Base-by-base conservation (phyloP, 2,888 invertebrate genomes). In the Eupithecia centaureata region DNA sequence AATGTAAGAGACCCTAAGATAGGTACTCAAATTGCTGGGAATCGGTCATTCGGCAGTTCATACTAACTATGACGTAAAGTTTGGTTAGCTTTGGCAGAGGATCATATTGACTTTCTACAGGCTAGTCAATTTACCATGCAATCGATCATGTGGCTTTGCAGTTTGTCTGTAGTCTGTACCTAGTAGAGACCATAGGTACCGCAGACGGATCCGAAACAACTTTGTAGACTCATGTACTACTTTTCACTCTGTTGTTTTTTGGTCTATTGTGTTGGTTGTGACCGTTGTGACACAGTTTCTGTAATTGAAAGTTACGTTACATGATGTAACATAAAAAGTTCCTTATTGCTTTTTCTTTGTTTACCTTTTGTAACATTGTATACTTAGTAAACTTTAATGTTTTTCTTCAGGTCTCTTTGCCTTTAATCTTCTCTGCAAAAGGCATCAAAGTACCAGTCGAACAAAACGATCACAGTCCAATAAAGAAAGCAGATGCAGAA, bases 381-480 rank as follows among this genome's bases (percentile, higher is more conserved):
- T n/a, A n/a, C n/a, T n/a, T 38, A 13, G 56, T 47, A 13, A 58
- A 30, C 33, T 52, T 22, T 51, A n/a, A n/a, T n/a, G 12, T 47
- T 54, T 72, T 63, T 67, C 89, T 92, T 69, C 87, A 93, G 92
- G 76, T 88, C 63, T 30, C 57, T 1, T 74, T 85, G 68, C 74
- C 85, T 64, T 69, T 85, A 51, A 71, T 82, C 68, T 61, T 85
- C 69, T 81, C 82, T 54, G 77, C 81, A 56, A 73, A 77, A 35
- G 82, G 87, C 54, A 90, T 92, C 72, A 89, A 80, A 80, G 89
- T 92, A 51, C 88, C 90, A 61, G 80, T 90, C 1, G 85, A 87
- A 33, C 76, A 80, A 28, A 78, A 78, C 61, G 82, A 77, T 3
- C 54, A 82, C 51, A 65, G 73, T 61, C 64, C 74, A 61, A 66